These are phyloP conservation scores for Stigmatopora argus DNA, from an alignment of 2,113 vertebrate species.

Conservation along the genomic window DNA sequence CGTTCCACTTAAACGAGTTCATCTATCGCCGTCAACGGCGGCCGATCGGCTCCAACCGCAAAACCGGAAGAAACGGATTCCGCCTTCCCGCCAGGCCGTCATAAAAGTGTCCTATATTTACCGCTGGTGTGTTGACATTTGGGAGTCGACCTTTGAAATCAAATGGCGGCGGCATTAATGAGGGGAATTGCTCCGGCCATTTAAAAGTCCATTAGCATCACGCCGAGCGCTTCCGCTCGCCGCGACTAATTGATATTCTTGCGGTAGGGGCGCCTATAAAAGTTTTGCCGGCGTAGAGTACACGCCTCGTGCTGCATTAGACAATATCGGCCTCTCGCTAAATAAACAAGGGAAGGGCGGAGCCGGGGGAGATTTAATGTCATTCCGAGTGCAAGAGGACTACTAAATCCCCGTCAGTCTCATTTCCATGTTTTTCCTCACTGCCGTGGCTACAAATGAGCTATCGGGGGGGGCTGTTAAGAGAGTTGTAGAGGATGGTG, in stretches of 20 bases:
- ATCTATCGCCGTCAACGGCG: too few relatives aligned
- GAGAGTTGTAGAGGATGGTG: too few relatives aligned
- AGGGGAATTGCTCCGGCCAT: slow-evolving; percentile 68
- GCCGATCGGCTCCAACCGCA: too few relatives aligned
- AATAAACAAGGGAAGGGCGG: slow-evolving; percentile 47
- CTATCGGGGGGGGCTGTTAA: slow-evolving; percentile 20
- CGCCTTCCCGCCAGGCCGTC: slow-evolving; percentile 34
- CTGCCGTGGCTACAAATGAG: slow-evolving; percentile 38
- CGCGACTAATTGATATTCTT: slow-evolving; percentile 70
- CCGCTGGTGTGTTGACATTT: slow-evolving; percentile 69
- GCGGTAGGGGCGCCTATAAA: slow-evolving; percentile 61
- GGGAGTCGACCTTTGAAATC: slow-evolving; percentile 71
- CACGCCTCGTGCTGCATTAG: slow-evolving; percentile 48
- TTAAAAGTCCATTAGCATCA: slow-evolving; percentile 77
- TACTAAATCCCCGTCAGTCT: slow-evolving; percentile 51
- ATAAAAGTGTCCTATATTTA: slow-evolving; percentile 65
- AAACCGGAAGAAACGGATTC: too few relatives aligned
- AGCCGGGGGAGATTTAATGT: slow-evolving; percentile 36
- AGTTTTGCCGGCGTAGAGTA: slow-evolving; percentile 58
- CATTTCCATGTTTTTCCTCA: slow-evolving; percentile 47
- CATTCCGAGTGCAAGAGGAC: slow-evolving; percentile 47
- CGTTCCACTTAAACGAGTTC: too few relatives aligned
- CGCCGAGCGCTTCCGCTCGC: slow-evolving; percentile 63
- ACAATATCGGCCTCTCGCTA: slow-evolving; percentile 54
- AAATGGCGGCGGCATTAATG: slow-evolving; percentile 67